Evolutionary conservation across 2,797 vertebrate species (phyloP).

Genomic region (Ibycter americanus): DNA sequence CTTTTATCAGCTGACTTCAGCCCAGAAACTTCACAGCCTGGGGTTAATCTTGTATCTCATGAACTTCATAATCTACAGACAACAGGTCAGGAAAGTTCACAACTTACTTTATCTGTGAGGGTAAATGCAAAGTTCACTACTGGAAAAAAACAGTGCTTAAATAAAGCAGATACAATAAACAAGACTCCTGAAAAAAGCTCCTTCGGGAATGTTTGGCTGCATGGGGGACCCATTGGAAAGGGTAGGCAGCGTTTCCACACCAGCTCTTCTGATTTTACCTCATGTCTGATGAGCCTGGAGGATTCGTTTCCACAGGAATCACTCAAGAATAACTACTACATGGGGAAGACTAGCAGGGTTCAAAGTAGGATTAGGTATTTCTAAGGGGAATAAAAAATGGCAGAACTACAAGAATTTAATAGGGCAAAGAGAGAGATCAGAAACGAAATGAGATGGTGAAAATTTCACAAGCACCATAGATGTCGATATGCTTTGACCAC

Average conservation of each 20-base stretch:
- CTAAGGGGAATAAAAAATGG: background rate
- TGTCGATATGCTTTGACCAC: background rate
- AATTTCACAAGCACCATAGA: background rate
- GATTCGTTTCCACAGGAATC: background rate
- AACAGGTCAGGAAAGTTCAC: constrained; percentile 25
- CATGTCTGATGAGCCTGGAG: background rate
- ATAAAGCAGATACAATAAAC: background rate
- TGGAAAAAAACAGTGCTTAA: rapidly evolving
- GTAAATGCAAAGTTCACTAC: background rate
- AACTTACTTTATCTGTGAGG: background rate
- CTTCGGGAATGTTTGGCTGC: background rate
- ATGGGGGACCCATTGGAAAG: background rate
- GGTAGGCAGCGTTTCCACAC: background rate
- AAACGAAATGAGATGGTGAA: background rate
- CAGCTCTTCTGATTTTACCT: background rate
- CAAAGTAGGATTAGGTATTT: background rate
- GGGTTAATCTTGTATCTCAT: background rate
- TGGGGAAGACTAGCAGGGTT: background rate
- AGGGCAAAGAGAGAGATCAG: background rate
- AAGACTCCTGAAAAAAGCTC: background rate
- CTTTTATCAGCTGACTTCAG: constrained; percentile 34
- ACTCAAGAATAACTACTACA: background rate
- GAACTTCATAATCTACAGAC: background rate
- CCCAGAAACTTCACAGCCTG: background rate
- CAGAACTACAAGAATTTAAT: background rate